A percentile compares a stretch with the other conserved stretches of the same genome.
Evolutionary conservation across 2,797 vertebrate genomes (phyloP).

Genomic region (Sebastes umbrosus): DNA sequence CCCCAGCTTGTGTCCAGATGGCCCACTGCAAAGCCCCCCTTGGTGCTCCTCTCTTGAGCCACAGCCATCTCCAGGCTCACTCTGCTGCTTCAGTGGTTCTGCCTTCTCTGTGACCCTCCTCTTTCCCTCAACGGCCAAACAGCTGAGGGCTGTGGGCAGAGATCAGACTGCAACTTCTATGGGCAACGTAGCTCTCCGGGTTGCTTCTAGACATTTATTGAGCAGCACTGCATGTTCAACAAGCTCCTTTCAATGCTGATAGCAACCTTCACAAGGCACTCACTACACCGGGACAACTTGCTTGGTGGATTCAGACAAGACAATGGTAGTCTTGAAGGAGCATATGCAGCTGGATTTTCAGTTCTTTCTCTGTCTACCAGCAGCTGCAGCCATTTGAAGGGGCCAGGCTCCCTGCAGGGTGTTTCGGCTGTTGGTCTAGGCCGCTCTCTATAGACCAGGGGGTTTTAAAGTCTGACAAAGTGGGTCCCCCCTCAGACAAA

Average conservation of each 20-base stretch:
- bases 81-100: conserved; percentile 13
- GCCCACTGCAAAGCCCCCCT: conserved; percentile 19
- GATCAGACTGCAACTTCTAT: not conserved
- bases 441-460: not conserved
- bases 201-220: not conserved
- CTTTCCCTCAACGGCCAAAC: not conserved
- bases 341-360: not conserved
- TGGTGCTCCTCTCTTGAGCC: conserved; percentile 29
- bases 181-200: not conserved
- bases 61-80: conserved; percentile 13
- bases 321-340: not conserved
- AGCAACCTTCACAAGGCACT: not conserved
- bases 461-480: not conserved
- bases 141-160: not conserved
- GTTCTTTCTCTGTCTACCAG: not conserved
- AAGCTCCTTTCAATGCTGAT: not conserved
- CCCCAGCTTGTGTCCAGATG: conserved; percentile 31
- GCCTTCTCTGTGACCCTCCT: not conserved
- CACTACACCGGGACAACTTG: not conserved
- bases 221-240: not conserved
- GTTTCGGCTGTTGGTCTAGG: not conserved
- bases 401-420: not conserved
- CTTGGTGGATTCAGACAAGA: not conserved
- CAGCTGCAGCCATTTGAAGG: not conserved
- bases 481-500: too few species aligned